These are phyloP conservation scores for Drosophila watanabei DNA, from an alignment of 1,140 invertebrate genomes.

Conservation along the genomic window DNA sequence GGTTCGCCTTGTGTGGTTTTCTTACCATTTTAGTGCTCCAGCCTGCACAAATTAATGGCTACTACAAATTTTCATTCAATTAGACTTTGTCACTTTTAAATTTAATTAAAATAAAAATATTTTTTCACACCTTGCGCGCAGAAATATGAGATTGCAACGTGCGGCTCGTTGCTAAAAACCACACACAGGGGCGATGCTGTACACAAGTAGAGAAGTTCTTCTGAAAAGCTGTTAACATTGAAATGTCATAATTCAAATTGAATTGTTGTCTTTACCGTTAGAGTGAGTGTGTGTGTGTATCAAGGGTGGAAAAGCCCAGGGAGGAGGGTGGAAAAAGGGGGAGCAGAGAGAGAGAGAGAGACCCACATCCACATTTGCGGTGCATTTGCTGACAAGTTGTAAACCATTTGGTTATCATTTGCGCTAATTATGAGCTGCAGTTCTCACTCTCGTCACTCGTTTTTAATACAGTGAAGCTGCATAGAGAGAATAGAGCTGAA, in stretches of 20 bases:
- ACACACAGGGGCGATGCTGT: conserved; percentile 9
- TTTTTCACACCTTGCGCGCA: conserved; percentile 48
- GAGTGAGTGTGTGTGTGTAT: conserved; percentile 6
- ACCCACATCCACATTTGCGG: conserved; percentile 37
- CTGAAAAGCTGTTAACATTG: conserved; percentile 76
- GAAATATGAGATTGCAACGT: conserved; percentile 18
- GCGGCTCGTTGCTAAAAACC: conserved; percentile 8
- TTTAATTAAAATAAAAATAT: conserved; percentile 53
- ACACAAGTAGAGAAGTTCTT: conserved; percentile 26
- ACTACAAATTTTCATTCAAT: conserved; percentile 80
- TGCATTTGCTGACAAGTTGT: conserved; percentile 63
- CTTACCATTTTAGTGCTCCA: conserved; percentile 17
- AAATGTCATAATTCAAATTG: conserved; percentile 83
- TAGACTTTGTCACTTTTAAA: conserved; percentile 73
- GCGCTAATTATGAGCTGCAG: conserved; percentile 63
- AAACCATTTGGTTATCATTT: conserved; percentile 67
- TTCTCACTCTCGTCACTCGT: conserved; percentile 19
- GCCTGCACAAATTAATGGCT: conserved; percentile 67
- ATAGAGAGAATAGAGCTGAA: not conserved
- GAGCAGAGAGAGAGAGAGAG: not conserved
- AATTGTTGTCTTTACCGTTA: conserved; percentile 81
- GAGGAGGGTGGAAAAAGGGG: conserved; percentile 1
- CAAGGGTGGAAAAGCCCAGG: conserved; percentile 16
- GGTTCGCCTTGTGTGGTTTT: conserved; percentile 48
- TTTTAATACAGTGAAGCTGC: conserved; percentile 11